Evolutionary conservation across 2,113 vertebrate species (phyloP).

Genomic region (Hippolais icterina): DNA sequence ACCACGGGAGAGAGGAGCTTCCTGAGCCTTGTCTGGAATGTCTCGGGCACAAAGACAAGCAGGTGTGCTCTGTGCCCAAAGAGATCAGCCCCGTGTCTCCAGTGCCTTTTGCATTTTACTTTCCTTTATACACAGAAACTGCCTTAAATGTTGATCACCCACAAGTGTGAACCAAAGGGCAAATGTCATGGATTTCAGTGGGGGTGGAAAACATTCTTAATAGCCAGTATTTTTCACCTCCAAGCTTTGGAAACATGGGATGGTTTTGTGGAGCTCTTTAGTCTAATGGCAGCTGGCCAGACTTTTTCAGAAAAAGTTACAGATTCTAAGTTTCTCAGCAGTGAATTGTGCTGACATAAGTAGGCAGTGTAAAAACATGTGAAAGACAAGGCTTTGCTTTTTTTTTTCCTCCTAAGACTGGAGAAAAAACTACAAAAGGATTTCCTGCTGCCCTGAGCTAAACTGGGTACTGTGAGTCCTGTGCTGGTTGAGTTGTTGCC

Average conservation of each 20-base stretch:
- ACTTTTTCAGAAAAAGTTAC: not conserved
- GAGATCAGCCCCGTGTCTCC: not conserved
- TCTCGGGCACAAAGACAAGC: not conserved
- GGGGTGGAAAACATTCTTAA: not conserved
- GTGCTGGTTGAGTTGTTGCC: not conserved
- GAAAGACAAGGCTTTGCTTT: not conserved
- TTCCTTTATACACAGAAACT: not conserved
- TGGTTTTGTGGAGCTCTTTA: not conserved
- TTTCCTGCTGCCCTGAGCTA: not conserved
- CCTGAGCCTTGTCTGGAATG: not conserved
- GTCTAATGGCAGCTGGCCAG: not conserved
- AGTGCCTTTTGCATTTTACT: not conserved
- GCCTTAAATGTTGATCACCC: not conserved
- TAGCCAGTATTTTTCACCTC: not conserved
- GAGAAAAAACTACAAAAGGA: not conserved
- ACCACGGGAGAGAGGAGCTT: not conserved
- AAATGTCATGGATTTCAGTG: not conserved
- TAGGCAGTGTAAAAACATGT: not conserved
- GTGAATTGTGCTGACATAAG: constrained; percentile 33
- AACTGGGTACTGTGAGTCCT: not conserved
- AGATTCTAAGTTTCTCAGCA: not conserved
- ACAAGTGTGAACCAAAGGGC: not conserved
- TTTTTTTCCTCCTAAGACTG: not conserved
- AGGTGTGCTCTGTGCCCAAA: not conserved
- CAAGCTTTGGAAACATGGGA: not conserved